Percentiles rank a stretch among this genome's conserved stretches.
Conservation (phyloP, 2,797 vertebrate genomes). For the Amblyopsis hoosieri region DNA sequence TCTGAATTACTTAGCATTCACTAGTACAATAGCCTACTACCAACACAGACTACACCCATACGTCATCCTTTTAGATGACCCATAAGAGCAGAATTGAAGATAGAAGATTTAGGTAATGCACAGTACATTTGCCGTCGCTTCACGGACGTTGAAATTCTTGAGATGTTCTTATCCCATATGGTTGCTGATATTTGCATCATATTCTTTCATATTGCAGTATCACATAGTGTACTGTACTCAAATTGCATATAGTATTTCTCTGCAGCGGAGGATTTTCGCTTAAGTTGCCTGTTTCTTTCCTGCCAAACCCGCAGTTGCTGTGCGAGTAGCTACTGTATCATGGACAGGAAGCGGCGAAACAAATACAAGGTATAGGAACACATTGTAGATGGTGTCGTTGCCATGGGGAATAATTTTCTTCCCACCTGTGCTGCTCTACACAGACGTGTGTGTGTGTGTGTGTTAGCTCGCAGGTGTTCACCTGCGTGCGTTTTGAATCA, state of each 20-base stretch:
- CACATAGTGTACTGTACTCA: no score
- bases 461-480: no score
- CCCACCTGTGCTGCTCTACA: conserved; percentile 17
- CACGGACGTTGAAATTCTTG: no score
- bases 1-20: conserved; percentile 25
- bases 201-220: no score
- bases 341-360: conserved; percentile 16
- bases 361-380: conserved; percentile 27
- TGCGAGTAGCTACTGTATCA: neutral
- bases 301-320: conserved; percentile 6
- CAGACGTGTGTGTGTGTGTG: neutral
- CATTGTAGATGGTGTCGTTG: conserved; percentile 27
- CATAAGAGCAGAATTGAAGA: no score
- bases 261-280: conserved; percentile 5
- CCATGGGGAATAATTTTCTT: conserved; percentile 36
- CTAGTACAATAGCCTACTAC: no score
- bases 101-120: neutral
- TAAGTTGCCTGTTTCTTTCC: neutral
- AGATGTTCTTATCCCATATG: no score
- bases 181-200: no score
- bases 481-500: no score
- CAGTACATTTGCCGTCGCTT: neutral
- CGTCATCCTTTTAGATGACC: no score
- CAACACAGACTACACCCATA: no score
- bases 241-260: no score